phyloP scores from a whole-genome alignment of 1,140 invertebrate species.

The Cherax destructor region DNA sequence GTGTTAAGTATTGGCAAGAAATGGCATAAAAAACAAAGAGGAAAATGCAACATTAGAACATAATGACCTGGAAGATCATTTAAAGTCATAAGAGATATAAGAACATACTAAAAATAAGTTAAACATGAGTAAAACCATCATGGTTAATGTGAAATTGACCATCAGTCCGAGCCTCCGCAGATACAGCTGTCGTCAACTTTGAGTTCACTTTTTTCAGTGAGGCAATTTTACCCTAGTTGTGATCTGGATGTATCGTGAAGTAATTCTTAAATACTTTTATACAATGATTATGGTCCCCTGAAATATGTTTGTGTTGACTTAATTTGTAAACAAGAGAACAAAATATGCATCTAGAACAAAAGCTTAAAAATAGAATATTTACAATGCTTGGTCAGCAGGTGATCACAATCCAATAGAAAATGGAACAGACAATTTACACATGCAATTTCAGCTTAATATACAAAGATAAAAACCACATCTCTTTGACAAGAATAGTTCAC shows the following conservation, averaged over 20 bases:
- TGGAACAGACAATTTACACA: not conserved
- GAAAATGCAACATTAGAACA: not conserved
- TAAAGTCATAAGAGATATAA: not conserved
- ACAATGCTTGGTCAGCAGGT: not conserved
- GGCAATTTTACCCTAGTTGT: not conserved
- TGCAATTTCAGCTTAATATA: not conserved
- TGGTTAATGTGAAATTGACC: not conserved
- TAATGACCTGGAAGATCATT: not conserved
- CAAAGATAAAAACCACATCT: not conserved
- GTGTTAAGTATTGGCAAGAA: not conserved
- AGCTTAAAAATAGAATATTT: not conserved
- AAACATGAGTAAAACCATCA: not conserved
- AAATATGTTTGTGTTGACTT: slow-evolving; percentile 1
- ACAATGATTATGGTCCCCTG: slow-evolving; percentile 11
- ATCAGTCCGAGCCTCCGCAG: not conserved
- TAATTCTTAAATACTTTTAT: not conserved
- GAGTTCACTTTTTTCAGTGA: not conserved
- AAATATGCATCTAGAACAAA: not conserved
- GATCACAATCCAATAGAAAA: not conserved
- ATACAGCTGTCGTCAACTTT: not conserved
- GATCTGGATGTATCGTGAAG: not conserved
- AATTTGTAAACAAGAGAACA: not conserved
- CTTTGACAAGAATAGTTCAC: slow-evolving; percentile 8
- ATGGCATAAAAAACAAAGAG: not conserved
- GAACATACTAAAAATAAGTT: not conserved